Evolutionary conservation across 2,113 vertebrate genomes (phyloP).

Genomic region (Neofelis nebulosa): DNA sequence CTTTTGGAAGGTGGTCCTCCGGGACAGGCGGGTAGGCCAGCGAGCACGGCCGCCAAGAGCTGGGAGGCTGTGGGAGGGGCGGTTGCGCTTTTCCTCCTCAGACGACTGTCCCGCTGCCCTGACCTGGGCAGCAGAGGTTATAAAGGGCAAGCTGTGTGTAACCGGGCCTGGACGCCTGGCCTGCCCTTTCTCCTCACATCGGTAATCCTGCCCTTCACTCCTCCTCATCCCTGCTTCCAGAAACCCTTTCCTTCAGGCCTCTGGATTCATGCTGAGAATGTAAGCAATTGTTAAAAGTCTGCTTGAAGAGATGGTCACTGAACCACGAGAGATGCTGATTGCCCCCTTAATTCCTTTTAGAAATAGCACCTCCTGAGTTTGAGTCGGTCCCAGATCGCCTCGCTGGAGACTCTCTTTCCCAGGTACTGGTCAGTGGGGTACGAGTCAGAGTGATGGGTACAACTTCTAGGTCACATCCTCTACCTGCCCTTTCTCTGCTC

Average conservation of each 20-base stretch:
- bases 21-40: too few species aligned
- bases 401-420: neutral
- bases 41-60: neutral
- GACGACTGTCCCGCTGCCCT: neutral
- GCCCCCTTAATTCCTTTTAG: neutral
- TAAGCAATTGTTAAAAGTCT: neutral
- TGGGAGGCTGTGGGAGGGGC: neutral
- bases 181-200: neutral
- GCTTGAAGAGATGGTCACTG: neutral
- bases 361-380: neutral
- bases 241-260: neutral
- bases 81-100: neutral
- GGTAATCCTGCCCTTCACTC: neutral
- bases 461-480: neutral
- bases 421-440: too few species aligned
- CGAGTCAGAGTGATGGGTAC: neutral
- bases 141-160: neutral
- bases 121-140: neutral
- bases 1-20: neutral
- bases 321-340: neutral
- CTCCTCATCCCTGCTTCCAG: neutral
- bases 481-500: neutral
- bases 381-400: fast-evolving
- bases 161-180: neutral
- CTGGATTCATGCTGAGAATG: neutral